Evolutionary conservation across 2,888 invertebrate species (phyloP).

Genomic region (Synanthedon myopaeformis): DNA sequence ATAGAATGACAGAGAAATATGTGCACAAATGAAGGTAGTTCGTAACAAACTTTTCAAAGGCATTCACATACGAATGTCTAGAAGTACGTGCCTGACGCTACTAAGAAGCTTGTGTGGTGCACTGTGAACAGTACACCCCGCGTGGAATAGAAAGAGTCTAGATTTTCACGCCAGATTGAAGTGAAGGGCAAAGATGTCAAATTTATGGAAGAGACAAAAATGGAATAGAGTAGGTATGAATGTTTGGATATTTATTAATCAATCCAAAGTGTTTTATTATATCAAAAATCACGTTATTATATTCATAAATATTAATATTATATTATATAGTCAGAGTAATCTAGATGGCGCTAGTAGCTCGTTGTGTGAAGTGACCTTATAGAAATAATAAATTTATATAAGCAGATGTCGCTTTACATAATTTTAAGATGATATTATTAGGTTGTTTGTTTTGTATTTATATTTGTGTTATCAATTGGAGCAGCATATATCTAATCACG

Average conservation of each 20-base stretch:
- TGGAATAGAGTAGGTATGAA: background rate
- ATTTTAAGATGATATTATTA: no score
- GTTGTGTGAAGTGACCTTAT: no score
- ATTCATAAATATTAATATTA: no score
- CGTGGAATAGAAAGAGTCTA: constrained; percentile 28
- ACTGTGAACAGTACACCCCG: constrained; percentile 19
- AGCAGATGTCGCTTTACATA: no score
- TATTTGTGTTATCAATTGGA: no score
- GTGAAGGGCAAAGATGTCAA: constrained; percentile 15
- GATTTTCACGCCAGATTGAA: constrained; percentile 36
- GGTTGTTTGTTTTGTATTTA: no score
- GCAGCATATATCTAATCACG: no score
- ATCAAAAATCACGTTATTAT: no score
- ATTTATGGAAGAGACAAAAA: background rate
- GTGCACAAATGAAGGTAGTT: background rate
- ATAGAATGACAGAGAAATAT: no score
- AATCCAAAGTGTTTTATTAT: background rate
- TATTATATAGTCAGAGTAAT: no score
- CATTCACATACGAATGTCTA: constrained; percentile 4
- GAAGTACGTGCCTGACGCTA: constrained; percentile 22
- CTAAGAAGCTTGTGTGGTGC: constrained; percentile 29
- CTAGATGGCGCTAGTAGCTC: no score
- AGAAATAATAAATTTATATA: no score
- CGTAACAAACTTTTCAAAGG: background rate
- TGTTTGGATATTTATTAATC: background rate